A percentile compares a stretch with the other conserved stretches of the same genome.
These are phyloP conservation scores for Meloidogyne chitwoodi DNA, from an alignment of 1,140 invertebrate genomes.

Conservation along the genomic window DNA sequence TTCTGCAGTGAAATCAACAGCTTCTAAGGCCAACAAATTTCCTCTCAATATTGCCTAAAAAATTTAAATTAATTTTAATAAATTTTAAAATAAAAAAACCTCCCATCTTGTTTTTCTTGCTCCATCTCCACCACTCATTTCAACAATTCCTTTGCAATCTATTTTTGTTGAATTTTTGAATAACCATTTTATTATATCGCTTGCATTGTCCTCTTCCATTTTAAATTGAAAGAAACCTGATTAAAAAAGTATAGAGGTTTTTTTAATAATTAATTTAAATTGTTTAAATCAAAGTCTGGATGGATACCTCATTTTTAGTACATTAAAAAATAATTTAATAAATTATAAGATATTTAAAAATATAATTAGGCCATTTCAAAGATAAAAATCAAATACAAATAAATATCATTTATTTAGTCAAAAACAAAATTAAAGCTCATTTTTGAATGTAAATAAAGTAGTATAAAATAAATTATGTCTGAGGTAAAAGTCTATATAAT, in stretches of 20 bases:
- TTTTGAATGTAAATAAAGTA: too few species aligned
- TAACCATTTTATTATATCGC: conserved; percentile 29
- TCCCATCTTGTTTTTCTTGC: not conserved
- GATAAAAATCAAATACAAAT: too few species aligned
- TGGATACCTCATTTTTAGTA: too few species aligned
- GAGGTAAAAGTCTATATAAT: too few species aligned
- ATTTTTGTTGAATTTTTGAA: conserved; percentile 25
- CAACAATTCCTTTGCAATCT: conserved; percentile 16
- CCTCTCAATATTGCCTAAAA: conserved; percentile 48
- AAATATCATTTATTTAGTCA: too few species aligned
- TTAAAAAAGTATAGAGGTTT: not conserved
- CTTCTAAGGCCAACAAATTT: conserved; percentile 41
- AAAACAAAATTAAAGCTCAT: too few species aligned
- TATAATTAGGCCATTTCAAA: too few species aligned
- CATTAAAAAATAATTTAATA: too few species aligned
- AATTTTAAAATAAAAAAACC: conserved; percentile 1
- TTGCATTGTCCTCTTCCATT: conserved; percentile 33
- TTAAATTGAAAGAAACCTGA: not conserved
- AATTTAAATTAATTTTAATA: conserved; percentile 16
- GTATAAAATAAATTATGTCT: too few species aligned
- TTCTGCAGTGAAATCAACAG: conserved; percentile 38
- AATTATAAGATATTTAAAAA: too few species aligned
- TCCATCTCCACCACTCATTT: not conserved
- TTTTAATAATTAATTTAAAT: too few species aligned
- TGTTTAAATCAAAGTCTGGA: too few species aligned